A percentile compares a stretch with the other conserved stretches of the same genome.
Conservation (phyloP, 2,888 invertebrate species). For the Ecliptopera silaceata region DNA sequence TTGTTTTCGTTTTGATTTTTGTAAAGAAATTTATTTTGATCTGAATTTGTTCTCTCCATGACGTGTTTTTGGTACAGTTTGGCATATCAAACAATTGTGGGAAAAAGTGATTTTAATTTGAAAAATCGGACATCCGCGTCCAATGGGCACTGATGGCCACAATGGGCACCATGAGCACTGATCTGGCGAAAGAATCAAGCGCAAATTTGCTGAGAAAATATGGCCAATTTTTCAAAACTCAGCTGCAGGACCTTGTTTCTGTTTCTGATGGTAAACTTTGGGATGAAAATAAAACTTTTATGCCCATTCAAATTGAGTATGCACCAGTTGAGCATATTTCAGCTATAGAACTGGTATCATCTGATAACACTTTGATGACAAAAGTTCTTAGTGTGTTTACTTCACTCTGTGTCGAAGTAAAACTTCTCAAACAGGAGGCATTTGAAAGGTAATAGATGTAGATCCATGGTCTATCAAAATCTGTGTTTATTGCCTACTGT, state of each 20-base stretch:
- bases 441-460: conserved; percentile 80
- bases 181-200: conserved; percentile 72
- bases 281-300: conserved; percentile 65
- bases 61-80: too few relatives aligned
- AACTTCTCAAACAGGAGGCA: conserved; percentile 86
- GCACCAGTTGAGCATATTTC: conserved; percentile 84
- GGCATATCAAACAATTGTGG: too few relatives aligned
- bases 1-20: too few relatives aligned
- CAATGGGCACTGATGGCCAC: too few relatives aligned
- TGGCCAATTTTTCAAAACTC: conserved; percentile 74
- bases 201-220: conserved; percentile 66
- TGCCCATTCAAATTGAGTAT: conserved; percentile 64
- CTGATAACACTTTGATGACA: conserved; percentile 91
- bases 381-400: conserved; percentile 91
- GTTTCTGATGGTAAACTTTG: conserved; percentile 47
- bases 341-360: conserved; percentile 88
- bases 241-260: conserved; percentile 62
- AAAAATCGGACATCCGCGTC: too few relatives aligned
- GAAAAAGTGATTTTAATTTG: too few relatives aligned
- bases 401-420: conserved; percentile 90
- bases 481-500: too few relatives aligned
- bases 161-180: conserved; percentile 44
- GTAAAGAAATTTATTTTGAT: too few relatives aligned
- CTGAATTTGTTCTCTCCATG: too few relatives aligned
- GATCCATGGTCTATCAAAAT: too few relatives aligned